phyloP scores from a whole-genome alignment of 2,888 invertebrate genomes.

The Anoplius nigerrimus region DNA sequence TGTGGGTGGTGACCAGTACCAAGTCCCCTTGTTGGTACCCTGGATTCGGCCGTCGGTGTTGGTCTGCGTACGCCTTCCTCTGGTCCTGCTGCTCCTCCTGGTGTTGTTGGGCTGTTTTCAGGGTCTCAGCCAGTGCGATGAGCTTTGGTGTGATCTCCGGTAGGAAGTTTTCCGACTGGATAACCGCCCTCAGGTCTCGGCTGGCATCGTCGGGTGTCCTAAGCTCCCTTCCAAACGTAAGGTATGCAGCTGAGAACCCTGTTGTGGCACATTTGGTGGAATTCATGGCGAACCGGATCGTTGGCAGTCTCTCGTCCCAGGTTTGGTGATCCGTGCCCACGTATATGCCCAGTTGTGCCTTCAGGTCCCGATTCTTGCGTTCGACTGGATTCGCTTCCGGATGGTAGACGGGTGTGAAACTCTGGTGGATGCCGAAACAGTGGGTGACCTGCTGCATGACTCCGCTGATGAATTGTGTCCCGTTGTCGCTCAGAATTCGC shows the following conservation, averaged over 20 bases:
- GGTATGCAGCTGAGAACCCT: slow-evolving; percentile 61
- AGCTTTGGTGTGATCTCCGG: too few species aligned
- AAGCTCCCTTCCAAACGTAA: slow-evolving; percentile 67
- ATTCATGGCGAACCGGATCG: slow-evolving; percentile 71
- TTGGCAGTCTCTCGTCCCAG: slow-evolving; percentile 62
- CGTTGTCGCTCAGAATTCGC: slow-evolving; percentile 67
- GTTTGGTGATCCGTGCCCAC: slow-evolving; percentile 53
- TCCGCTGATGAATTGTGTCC: slow-evolving; percentile 62
- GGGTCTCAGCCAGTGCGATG: too few species aligned
- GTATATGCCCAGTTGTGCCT: slow-evolving; percentile 58
- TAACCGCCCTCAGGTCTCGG: too few species aligned
- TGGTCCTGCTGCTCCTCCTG: too few species aligned
- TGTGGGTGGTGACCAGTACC: too few species aligned
- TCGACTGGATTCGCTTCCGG: slow-evolving; percentile 66
- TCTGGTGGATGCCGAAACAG: too few species aligned
- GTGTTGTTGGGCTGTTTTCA: too few species aligned
- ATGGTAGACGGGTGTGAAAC: too few species aligned
- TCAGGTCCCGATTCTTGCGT: slow-evolving; percentile 63
- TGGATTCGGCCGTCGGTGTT: too few species aligned
- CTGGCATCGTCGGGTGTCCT: slow-evolving; percentile 33
- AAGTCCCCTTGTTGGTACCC: too few species aligned
- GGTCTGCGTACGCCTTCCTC: too few species aligned
- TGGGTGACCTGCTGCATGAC: slow-evolving; percentile 64
- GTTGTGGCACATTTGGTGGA: slow-evolving; percentile 58
- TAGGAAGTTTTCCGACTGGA: too few species aligned